Evolutionary conservation across 1,140 invertebrate species (phyloP).

Genomic region (Frieseomelitta varia): DNA sequence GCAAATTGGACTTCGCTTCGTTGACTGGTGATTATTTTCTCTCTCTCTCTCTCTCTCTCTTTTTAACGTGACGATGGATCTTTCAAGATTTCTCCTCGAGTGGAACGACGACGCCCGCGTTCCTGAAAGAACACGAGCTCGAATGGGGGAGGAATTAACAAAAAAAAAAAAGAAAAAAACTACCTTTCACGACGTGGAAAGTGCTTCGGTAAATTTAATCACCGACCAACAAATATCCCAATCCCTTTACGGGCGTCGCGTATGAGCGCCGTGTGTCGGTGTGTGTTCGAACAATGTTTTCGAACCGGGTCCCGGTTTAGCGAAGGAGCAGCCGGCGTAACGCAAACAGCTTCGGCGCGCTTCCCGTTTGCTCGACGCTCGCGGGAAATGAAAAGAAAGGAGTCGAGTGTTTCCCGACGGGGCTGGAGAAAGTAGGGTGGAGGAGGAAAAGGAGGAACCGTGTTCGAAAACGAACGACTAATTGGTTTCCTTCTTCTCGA

Average conservation of each 20-base stretch:
- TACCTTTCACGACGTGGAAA: not conserved
- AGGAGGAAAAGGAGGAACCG: not conserved
- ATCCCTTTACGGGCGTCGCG: not conserved
- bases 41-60: not conserved
- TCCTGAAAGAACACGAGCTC: too few species aligned
- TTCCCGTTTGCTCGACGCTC: constrained; percentile 12
- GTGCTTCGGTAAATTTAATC: constrained; percentile 29
- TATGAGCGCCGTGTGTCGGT: not conserved
- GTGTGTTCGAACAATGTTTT: not conserved
- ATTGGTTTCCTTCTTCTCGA: constrained; percentile 21
- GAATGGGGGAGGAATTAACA: not conserved
- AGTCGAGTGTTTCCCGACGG: constrained; percentile 36
- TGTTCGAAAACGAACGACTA: constrained; percentile 19
- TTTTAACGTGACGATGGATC: not conserved
- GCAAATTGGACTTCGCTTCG: not conserved
- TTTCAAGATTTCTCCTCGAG: too few species aligned
- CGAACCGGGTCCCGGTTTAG: constrained; percentile 7
- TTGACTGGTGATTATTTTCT: not conserved
- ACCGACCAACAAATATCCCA: constrained; percentile 10
- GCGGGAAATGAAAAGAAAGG: constrained; percentile 27
- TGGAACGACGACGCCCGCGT: not conserved
- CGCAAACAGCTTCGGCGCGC: constrained; percentile 18
- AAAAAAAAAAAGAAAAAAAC: not conserved
- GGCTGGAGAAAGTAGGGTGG: not conserved
- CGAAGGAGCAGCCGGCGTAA: not conserved